Percentiles rank a stretch among this genome's conserved stretches.
These are phyloP conservation scores for Galago senegalensis DNA, from an alignment of 2,797 vertebrate genomes.

Conservation along the genomic window DNA sequence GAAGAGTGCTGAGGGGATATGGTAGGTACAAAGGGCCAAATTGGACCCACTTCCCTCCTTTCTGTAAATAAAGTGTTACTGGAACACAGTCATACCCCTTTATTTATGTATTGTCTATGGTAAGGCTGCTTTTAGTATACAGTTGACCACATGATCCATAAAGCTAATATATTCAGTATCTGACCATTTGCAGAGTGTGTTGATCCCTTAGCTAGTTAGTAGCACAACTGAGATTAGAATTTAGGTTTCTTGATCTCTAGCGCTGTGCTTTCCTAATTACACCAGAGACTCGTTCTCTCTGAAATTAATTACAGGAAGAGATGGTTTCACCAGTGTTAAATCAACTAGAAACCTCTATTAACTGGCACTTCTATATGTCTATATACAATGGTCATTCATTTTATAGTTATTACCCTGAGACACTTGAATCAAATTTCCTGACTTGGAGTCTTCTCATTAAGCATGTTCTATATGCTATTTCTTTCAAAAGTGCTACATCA, in stretches of 20 bases:
- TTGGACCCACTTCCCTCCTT: not conserved
- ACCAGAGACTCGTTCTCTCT: conserved; percentile 46
- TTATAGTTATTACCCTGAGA: conserved; percentile 42
- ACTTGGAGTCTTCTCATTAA: conserved; percentile 53
- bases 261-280: not conserved
- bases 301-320: conserved; percentile 70
- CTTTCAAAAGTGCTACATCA: conserved; percentile 67
- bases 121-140: not conserved
- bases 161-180: conserved; percentile 43
- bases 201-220: conserved; percentile 1
- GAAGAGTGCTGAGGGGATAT: not conserved
- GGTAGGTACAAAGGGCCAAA: not conserved
- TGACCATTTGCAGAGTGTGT: not conserved
- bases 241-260: conserved; percentile 60
- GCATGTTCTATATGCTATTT: conserved; percentile 59
- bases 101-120: not conserved
- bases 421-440: conserved; percentile 38
- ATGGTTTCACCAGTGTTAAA: conserved; percentile 46
- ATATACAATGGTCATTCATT: conserved; percentile 42
- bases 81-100: not conserved
- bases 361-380: not conserved
- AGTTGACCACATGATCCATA: not conserved
- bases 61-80: conserved; percentile 1
- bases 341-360: conserved; percentile 71
- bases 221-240: conserved; percentile 52